These are phyloP conservation scores for Cantharis rufa DNA, from an alignment of 2,888 invertebrate genomes.

Conservation along the genomic window DNA sequence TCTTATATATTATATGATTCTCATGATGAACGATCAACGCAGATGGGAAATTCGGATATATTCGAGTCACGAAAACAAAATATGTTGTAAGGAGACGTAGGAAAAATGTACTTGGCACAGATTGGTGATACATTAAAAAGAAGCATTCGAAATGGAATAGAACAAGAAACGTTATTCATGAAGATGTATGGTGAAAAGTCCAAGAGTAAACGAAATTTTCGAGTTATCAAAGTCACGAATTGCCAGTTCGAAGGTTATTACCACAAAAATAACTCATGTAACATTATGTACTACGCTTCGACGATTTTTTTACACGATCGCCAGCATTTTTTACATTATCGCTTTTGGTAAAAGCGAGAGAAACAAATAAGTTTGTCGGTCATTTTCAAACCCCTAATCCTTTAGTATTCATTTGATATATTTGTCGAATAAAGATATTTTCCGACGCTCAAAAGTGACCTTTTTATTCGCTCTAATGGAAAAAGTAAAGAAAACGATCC, in stretches of 20 bases:
- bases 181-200: constrained; percentile 22
- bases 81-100: constrained; percentile 16
- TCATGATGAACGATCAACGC: constrained; percentile 18
- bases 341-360: neutral
- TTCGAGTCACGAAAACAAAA: constrained; percentile 25
- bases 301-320: neutral
- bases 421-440: constrained; percentile 7
- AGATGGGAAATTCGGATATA: constrained; percentile 17
- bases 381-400: constrained; percentile 10
- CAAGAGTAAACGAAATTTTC: constrained; percentile 17
- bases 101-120: constrained; percentile 20
- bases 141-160: constrained; percentile 24
- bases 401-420: constrained; percentile 17
- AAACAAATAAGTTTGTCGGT: constrained; percentile 9
- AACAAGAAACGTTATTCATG: constrained; percentile 21
- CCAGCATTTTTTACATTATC: constrained; percentile 6
- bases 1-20: constrained; percentile 4
- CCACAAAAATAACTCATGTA: constrained; percentile 16
- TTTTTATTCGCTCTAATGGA: constrained; percentile 7
- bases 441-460: neutral
- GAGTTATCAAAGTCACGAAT: constrained; percentile 26
- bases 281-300: constrained; percentile 10
- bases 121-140: constrained; percentile 30
- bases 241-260: constrained; percentile 17
- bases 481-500: constrained; percentile 8